Evolutionary conservation across 2,888 invertebrate genomes (phyloP).

Genomic region (Diaphora mendica): DNA sequence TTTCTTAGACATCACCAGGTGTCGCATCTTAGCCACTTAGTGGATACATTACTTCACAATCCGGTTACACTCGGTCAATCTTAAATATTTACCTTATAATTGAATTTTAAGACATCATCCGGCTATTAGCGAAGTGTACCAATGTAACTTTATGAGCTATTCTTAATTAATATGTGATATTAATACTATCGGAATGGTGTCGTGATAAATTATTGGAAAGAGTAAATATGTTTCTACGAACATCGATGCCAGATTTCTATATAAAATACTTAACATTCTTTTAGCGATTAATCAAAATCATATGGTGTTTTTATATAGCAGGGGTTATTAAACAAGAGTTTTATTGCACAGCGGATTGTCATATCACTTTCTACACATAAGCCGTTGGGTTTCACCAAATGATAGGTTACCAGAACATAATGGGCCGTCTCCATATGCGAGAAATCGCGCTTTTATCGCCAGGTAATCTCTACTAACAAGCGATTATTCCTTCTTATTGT

Average conservation of each 20-base stretch:
- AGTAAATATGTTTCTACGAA: conserved; percentile 16
- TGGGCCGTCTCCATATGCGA: neutral
- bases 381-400: neutral
- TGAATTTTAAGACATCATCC: conserved; percentile 44
- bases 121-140: conserved; percentile 38
- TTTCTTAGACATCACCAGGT: neutral
- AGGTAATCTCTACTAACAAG: too few species aligned
- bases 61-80: conserved; percentile 42
- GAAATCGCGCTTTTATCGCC: too few species aligned
- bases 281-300: neutral
- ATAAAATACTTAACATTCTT: neutral
- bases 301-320: neutral
- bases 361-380: neutral
- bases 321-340: neutral
- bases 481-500: too few species aligned
- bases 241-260: neutral
- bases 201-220: conserved; percentile 26
- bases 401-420: neutral
- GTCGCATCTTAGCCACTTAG: neutral
- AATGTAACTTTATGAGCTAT: conserved; percentile 29
- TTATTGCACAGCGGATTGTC: neutral
- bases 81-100: conserved; percentile 43
- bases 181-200: conserved; percentile 30
- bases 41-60: conserved; percentile 22
- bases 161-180: conserved; percentile 32